Evolutionary conservation across 2,113 vertebrate species (phyloP).

Genomic region (Onychostruthus taczanowskii): DNA sequence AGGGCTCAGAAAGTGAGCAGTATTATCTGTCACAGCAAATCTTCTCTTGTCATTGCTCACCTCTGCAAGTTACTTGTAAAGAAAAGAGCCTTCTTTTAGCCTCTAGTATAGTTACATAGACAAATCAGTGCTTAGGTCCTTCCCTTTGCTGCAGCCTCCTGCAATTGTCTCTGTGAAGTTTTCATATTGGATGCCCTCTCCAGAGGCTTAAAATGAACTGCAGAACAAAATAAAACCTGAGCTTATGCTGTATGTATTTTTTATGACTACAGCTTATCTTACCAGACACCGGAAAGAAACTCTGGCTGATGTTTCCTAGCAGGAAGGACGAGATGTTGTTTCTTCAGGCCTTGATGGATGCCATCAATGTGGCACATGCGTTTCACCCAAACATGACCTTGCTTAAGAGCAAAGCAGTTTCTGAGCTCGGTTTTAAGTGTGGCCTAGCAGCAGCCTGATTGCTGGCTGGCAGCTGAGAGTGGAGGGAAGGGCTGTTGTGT

Average conservation of each 20-base stretch:
- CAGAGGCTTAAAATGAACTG: not conserved
- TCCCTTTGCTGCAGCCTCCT: not conserved
- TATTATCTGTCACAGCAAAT: not conserved
- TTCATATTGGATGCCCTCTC: not conserved
- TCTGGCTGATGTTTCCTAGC: not conserved
- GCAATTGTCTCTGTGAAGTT: not conserved
- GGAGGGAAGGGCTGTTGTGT: not conserved
- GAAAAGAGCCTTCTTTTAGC: not conserved
- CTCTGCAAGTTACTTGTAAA: not conserved
- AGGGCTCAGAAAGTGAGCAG: not conserved
- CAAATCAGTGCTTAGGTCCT: not conserved
- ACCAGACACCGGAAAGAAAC: not conserved
- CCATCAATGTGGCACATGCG: not conserved
- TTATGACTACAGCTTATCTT: conserved; percentile 24
- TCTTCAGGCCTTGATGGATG: not conserved
- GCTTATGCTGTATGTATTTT: conserved; percentile 19
- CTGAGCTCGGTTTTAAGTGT: not conserved
- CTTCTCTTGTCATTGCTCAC: not conserved
- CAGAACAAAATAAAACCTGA: not conserved
- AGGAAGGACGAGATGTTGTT: not conserved
- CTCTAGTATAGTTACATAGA: not conserved
- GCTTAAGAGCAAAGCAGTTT: conserved; percentile 9
- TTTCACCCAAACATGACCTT: conserved; percentile 15
- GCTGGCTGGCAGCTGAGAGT: not conserved
- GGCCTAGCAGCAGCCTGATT: not conserved